Conservation (phyloP, 2,888 invertebrate species). For the Frankliniella fusca region DNA sequence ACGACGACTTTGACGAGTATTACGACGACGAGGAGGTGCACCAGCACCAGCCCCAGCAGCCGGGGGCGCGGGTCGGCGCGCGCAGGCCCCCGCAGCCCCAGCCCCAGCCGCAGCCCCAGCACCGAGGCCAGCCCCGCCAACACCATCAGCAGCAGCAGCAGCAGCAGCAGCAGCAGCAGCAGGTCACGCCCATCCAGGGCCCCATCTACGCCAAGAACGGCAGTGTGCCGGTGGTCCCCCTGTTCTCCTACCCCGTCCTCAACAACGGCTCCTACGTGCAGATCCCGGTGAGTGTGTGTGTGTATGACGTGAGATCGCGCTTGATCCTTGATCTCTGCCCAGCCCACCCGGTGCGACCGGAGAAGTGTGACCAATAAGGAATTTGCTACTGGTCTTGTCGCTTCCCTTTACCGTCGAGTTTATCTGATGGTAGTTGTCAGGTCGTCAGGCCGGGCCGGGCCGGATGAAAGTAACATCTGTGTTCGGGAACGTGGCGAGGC, state of each 20-base stretch:
- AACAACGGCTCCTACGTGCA: conserved; percentile 84
- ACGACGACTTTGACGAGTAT: conserved; percentile 62
- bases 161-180: background rate
- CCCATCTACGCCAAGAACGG: conserved; percentile 80
- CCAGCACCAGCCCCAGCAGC: conserved; percentile 31
- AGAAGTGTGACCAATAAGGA: too few species aligned
- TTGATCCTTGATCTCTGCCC: too few species aligned
- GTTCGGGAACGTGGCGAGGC: too few species aligned
- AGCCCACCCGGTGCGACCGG: too few species aligned
- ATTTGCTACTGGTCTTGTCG: too few species aligned
- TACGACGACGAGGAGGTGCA: conserved; percentile 46
- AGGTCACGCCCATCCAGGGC: conserved; percentile 78
- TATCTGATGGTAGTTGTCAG: too few species aligned
- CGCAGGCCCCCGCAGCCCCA: conserved; percentile 47
- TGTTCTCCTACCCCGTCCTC: conserved; percentile 76
- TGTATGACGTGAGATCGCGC: too few species aligned
- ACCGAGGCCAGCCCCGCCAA: background rate
- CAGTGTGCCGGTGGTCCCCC: conserved; percentile 78
- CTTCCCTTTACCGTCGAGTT: too few species aligned
- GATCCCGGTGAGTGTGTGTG: conserved; percentile 78
- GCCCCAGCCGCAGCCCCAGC: background rate
- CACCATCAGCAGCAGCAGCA: background rate
- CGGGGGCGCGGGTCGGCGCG: conserved; percentile 36
- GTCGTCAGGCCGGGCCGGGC: too few species aligned
- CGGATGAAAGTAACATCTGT: too few species aligned